Evolutionary conservation across 2,797 vertebrate genomes (phyloP).

Genomic region (Artibeus jamaicensis): DNA sequence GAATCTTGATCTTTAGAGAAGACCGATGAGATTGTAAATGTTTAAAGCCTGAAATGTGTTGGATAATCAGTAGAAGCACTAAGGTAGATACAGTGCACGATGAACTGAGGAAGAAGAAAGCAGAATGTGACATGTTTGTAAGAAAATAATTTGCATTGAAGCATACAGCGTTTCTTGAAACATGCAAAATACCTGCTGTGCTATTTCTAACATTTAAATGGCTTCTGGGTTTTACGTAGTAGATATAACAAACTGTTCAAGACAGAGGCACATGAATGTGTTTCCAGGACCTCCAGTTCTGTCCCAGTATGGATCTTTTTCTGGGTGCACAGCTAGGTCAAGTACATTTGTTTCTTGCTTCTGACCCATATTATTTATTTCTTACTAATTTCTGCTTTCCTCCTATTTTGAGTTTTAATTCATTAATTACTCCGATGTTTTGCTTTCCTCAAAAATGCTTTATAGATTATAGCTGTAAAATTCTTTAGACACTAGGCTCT

Average conservation of each 20-base stretch:
- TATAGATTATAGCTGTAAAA: background rate
- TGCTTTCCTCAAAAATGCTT: background rate
- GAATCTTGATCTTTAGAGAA: background rate
- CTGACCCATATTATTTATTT: background rate
- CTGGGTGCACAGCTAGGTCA: background rate
- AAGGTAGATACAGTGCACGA: background rate
- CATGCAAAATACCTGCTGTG: background rate
- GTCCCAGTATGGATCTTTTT: background rate
- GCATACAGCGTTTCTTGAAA: background rate
- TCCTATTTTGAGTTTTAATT: background rate
- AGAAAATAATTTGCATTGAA: background rate
- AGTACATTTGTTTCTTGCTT: background rate
- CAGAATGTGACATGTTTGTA: background rate
- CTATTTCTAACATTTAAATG: background rate
- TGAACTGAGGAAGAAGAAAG: background rate
- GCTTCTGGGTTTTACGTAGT: background rate
- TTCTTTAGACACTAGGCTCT: background rate
- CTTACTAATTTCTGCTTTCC: background rate
- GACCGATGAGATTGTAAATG: background rate
- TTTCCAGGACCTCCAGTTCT: background rate
- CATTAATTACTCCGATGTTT: background rate
- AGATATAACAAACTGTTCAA: background rate
- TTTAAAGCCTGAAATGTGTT: background rate
- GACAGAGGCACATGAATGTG: rapidly evolving
- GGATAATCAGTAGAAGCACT: background rate